phyloP scores from a whole-genome alignment of 1,140 invertebrate genomes.

The Euwallacea similis region DNA sequence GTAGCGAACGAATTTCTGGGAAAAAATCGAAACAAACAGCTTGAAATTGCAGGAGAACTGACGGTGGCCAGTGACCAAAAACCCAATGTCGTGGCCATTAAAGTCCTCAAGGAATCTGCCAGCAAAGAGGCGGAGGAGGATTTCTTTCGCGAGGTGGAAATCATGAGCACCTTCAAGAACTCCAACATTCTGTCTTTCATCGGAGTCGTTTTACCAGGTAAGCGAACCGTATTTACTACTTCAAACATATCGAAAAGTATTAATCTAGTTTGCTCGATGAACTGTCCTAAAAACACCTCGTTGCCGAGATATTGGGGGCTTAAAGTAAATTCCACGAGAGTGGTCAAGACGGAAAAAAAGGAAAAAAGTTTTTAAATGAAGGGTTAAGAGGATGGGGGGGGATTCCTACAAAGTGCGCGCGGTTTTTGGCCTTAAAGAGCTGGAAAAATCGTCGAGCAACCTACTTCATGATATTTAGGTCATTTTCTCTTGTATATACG shows the following conservation, averaged over 20 bases:
- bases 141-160: conserved; percentile 86
- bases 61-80: conserved; percentile 54
- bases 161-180: conserved; percentile 87
- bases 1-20: background rate
- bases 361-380: too few species aligned
- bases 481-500: too few species aligned
- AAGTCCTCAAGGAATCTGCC: conserved; percentile 81
- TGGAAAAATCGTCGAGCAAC: too few species aligned
- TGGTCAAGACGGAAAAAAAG: too few species aligned
- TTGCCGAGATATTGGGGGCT: too few species aligned
- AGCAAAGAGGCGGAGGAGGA: conserved; percentile 81
- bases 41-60: conserved; percentile 59
- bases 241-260: background rate
- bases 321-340: too few species aligned
- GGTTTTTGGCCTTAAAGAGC: too few species aligned
- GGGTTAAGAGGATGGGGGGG: too few species aligned
- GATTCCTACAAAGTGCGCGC: too few species aligned
- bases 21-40: background rate
- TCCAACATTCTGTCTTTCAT: conserved; percentile 83
- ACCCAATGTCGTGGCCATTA: conserved; percentile 73
- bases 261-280: too few species aligned
- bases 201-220: conserved; percentile 77
- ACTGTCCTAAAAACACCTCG: too few species aligned
- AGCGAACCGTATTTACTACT: conserved; percentile 24
- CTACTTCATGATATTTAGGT: too few species aligned